Percentiles rank a stretch among this genome's conserved stretches.
phyloP scores from a whole-genome alignment of 2,113 vertebrate genomes.

The Mirounga angustirostris region DNA sequence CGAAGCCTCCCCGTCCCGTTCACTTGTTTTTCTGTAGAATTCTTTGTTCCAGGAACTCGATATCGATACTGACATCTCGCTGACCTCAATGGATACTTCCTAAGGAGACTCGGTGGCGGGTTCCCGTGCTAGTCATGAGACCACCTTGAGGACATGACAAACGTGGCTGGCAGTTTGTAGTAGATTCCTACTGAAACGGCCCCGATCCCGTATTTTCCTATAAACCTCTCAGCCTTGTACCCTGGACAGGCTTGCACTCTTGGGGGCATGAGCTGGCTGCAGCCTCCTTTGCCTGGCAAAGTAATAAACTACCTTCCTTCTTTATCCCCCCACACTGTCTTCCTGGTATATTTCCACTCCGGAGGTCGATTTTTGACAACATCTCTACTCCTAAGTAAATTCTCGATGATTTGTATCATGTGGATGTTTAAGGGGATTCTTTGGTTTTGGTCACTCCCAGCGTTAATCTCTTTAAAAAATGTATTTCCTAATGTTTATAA shows the following conservation, averaged over 20 bases:
- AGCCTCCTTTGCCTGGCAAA: neutral
- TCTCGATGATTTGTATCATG: neutral
- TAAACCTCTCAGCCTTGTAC: neutral
- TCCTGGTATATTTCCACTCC: neutral
- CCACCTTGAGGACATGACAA: neutral
- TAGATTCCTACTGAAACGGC: neutral
- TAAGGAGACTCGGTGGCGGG: neutral
- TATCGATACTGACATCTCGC: neutral
- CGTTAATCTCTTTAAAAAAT: neutral
- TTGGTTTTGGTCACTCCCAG: neutral
- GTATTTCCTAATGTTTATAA: slow-evolving; percentile 17
- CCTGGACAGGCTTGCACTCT: neutral
- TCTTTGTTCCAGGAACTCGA: neutral
- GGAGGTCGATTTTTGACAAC: neutral
- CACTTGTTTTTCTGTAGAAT: neutral
- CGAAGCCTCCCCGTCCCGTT: neutral
- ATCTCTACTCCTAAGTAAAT: slow-evolving; percentile 30
- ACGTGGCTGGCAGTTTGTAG: neutral
- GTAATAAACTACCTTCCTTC: neutral
- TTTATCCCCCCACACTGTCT: neutral
- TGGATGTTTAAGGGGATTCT: neutral
- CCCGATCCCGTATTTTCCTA: neutral
- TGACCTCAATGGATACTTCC: neutral
- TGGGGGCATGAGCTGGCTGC: neutral
- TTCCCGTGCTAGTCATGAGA: neutral